Base-by-base conservation (phyloP, 1,140 invertebrate genomes). In the Centruroides sculpturatus region DNA sequence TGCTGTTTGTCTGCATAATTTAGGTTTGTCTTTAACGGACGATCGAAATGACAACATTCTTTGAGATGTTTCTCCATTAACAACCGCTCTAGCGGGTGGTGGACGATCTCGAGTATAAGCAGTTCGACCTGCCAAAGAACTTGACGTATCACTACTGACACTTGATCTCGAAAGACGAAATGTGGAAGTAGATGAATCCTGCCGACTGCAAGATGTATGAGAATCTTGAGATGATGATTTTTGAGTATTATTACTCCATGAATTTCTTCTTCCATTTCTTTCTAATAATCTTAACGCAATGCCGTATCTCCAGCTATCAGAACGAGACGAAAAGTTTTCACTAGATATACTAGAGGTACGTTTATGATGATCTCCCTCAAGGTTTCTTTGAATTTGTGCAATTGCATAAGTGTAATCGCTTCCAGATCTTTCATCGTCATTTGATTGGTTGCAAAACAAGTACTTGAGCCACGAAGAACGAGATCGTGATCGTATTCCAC, bases 301-400 rank as follows among this genome's bases (percentile, higher is more conserved):
- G 51, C 69, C 64, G 13, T 69, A 66, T 12, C 85, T 76, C 87
- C 87, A 91, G 3, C 87, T 90, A 69, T 91, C 89, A 0, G 83
- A 85, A 35, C 81, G 65, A 0, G 87, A 90, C 57, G 85, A 88
- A 73, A 89, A 92, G 70, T 92, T 92, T 63, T 89, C 87, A 70
- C 87, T 89, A 7, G 87, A 89, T 13, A 91, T 61, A 35, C 64
- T 86, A 0, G 86, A 89, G 10, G 85, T 85, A 35, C 59, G 59
- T 46, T 60, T 61, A n/a, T 56, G 59, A n/a, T 62, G 36, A n/a
- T 66, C 41, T 41, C 41, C 57, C 50, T 64, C 62, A 12, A 59
- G 41, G 41, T 60, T 65, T 47, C 61, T 71, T 64, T 85, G 83
- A 35, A 86, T 80, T 69, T 87, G 84, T 0, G 85, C 84, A n/a